Base-by-base conservation (phyloP, 2,888 invertebrate species). In the Lypha dubia region DNA sequence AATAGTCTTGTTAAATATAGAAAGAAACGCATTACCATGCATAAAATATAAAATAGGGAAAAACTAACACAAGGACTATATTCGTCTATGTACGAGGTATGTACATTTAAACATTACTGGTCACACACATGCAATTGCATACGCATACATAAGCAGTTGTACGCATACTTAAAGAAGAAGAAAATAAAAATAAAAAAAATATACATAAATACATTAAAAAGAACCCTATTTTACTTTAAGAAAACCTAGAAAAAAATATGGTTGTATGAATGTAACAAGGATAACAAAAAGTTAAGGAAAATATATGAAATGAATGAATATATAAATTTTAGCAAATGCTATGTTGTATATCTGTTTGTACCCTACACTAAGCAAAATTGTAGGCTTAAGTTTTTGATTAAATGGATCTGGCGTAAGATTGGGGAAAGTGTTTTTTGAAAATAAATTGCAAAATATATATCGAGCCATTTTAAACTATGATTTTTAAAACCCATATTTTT, bases 261-360 rank as follows among this genome's bases (percentile, higher is more conserved):
- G n/a, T n/a, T n/a, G 22, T 24, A 24, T 49, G 35, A 75, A 70
- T 41, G 56, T 63, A 79, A 68, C 53, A 56, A 53, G 79, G 58
- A 79, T 60, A 73, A 70, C 56, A 41, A 62, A n/a, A 71, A 75
- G 49, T 73, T 46, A 71, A 80, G 62, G n/a, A 53, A 75, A 75
- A 79, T 46, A 15, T 41, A 77, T 60, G 62, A 44, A 74, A 74
- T 67, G 38, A 67, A 60, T 62, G 60, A 80, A 75, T 60, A 51
- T 35, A 73, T 84, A 80, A 77, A 84, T 84, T 62, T 68, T 63
- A 71, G 13, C 62, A 74, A 81, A 68, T 81, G 73, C 49, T 67
- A 8, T 56, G 11, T 24, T 65, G 62, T 35, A 77, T 86, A 86
- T 84, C 87, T 86, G 82, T 82, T 85, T 82, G 83, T 74, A 82